These are phyloP conservation scores for Epinephelus malabaricus DNA, from an alignment of 2,797 vertebrate genomes.

Conservation along the genomic window DNA sequence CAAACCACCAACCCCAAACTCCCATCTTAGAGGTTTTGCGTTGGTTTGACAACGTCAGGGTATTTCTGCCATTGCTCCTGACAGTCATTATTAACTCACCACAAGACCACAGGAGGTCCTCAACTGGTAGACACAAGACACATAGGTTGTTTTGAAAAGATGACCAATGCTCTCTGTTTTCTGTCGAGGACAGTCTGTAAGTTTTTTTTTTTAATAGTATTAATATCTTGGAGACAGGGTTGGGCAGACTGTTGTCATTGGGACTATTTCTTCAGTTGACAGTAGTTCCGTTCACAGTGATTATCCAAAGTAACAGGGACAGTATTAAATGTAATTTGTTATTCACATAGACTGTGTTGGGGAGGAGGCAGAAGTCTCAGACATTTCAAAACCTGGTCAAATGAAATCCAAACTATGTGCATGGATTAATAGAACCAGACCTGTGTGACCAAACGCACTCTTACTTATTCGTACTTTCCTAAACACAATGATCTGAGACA, in stretches of 20 bases:
- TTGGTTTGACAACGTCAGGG: not conserved
- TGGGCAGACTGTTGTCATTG: not conserved
- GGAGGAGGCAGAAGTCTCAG: not conserved
- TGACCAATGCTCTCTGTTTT: not conserved
- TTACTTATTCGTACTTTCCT: not conserved
- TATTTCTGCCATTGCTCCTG: not conserved
- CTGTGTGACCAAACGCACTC: conserved; percentile 8
- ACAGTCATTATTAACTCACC: conserved; percentile 19
- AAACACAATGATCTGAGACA: not conserved
- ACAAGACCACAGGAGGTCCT: conserved; percentile 18
- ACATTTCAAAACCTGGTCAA: not conserved
- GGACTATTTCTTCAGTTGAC: not conserved
- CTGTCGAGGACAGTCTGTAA: not conserved
- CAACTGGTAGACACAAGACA: not conserved
- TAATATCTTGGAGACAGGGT: too few species aligned
- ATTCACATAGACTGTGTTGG: not conserved
- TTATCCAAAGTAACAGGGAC: not conserved
- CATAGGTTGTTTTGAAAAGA: conserved; percentile 11
- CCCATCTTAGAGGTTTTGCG: conserved; percentile 7
- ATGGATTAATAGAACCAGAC: not conserved
- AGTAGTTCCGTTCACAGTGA: not conserved
- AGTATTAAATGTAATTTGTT: not conserved
- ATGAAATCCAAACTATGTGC: not conserved
- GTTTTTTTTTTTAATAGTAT: not conserved
- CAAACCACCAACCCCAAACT: conserved; percentile 9